Base-by-base conservation (phyloP, 1,140 invertebrate species). In the Drosophila pseudoananassae region DNA sequence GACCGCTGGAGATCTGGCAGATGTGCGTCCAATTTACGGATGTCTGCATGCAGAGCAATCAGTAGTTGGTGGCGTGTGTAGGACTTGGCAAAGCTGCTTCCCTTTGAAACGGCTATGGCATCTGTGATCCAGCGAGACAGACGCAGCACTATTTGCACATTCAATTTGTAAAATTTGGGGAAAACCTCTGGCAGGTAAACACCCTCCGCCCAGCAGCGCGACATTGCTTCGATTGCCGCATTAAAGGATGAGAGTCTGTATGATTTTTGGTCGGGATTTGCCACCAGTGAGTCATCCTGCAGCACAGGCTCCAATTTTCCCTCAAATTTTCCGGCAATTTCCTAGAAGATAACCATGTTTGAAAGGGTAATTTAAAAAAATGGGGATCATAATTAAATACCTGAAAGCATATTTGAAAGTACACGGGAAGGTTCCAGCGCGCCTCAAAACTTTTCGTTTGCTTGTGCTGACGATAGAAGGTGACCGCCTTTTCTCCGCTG, bases 381-480 rank as follows among this genome's bases (percentile, higher is more conserved):
- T 46, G 12, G 46, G 8, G 9, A 17, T 29, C 0, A 8, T 7
- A 10, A 0, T n/a, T 38, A 12, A 47, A 23, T 49, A 91, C 90
- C 72, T 98, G 97, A 93, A 98, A 96, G 72, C 95, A 93, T 82
- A 99, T 98, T 93, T 99, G 98, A 92, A 97, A 99, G 92, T 99
- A 98, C 14, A 99, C 97, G 29, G 97, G 96, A 25, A 99, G 93
- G 93, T 98, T 98, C 97, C 98, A 99, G 80, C 96, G 96, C 58
- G 95, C 94, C 50, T 97, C 93, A 92, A 98, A 98, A 47, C 93
- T 93, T 79, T 94, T 94, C 72, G 95, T 96, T 60, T 95, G 95
- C 25, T 93, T 90, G 90, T 96, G 94, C 66, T 93, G 91, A 68
- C 94, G 93, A 45, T 69, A 97, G 93, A 14, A 23, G 8, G 47